A percentile compares a stretch with the other conserved stretches of the same genome.
phyloP scores from a whole-genome alignment of 2,888 invertebrate genomes.

The Drosophila setosimentum region DNA sequence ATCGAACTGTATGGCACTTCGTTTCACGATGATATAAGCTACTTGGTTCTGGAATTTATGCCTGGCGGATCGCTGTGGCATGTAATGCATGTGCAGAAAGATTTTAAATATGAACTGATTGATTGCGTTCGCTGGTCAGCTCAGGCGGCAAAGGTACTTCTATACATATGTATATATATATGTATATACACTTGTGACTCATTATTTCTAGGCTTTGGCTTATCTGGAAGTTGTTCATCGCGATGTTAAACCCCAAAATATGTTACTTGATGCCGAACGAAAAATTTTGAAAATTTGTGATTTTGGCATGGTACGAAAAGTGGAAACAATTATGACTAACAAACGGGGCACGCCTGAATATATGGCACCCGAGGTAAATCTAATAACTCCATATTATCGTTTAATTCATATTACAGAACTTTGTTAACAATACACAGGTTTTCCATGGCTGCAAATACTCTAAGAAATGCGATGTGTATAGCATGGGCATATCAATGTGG shows the following conservation, averaged over 20 bases:
- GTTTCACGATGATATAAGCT: accelerated
- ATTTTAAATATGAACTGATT: accelerated
- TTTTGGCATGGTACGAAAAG: background rate
- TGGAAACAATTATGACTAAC: background rate
- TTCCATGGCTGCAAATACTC: background rate
- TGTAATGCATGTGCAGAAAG: accelerated
- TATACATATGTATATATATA: background rate
- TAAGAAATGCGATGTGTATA: background rate
- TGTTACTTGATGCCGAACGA: background rate
- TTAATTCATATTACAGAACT: background rate
- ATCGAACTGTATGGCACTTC: background rate
- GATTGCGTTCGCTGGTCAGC: background rate
- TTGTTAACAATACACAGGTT: background rate
- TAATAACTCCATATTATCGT: background rate
- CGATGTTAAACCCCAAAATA: background rate
- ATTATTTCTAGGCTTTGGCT: background rate
- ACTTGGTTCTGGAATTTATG: background rate
- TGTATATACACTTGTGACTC: background rate
- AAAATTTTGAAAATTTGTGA: background rate
- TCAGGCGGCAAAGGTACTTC: background rate
- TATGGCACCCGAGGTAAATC: constrained; percentile 1
- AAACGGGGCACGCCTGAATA: background rate
- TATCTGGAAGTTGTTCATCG: background rate
- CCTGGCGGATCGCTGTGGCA: background rate
- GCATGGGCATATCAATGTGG: background rate